Base-by-base conservation (phyloP, 2,797 vertebrate species). In the Zenarchopterus dispar region DNA sequence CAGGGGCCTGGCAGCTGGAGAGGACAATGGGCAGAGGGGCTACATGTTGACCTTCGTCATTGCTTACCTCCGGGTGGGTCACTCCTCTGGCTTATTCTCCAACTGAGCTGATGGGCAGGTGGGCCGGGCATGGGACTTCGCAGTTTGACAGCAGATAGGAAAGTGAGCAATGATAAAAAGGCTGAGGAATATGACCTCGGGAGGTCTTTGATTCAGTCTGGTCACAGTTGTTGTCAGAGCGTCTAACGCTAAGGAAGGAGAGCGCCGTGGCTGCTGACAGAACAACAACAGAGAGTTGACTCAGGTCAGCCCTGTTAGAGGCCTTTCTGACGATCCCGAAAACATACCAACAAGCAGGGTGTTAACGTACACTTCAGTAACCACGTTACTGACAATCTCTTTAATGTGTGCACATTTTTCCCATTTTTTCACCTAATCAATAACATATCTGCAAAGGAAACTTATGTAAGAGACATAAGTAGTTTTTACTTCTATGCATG, bases 31-130 rank as follows among this genome's bases (percentile, higher is more conserved):
- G 66, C 98, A 99, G 89, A 95, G 96, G 90, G 98, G 98, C 80
- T 99, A 99, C 92, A 96, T 99, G 95, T 90, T 99, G 90, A 99
- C 98, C 62, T 99, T 97, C 87, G 94, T 99, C 90, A 99, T 99
- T 8, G 97, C 98, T 77, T 99, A 99, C 88, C 93, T 99, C 87
- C 95, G 98, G 94, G 98, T 99, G 93, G 83, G 96, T 97, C 81
- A 69, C 62, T 84, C 52, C 60, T 80, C 59, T 78, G 36, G 52
- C 56, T 77, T 63, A 74, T 58, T 64, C 70, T 42, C 45, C 23
- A 8, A 49, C 48, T 51, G 50, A 46, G 36, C 72, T 85, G 82
- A 89, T 53, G 71, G 83, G 77, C 72, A 77, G 74, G 79, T 70
- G 66, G 85, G 76, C 64, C 23, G 44, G 59, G 70, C 17, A 0